Conservation (phyloP, 2,797 vertebrate genomes). For the Hylomyscus alleni region DNA sequence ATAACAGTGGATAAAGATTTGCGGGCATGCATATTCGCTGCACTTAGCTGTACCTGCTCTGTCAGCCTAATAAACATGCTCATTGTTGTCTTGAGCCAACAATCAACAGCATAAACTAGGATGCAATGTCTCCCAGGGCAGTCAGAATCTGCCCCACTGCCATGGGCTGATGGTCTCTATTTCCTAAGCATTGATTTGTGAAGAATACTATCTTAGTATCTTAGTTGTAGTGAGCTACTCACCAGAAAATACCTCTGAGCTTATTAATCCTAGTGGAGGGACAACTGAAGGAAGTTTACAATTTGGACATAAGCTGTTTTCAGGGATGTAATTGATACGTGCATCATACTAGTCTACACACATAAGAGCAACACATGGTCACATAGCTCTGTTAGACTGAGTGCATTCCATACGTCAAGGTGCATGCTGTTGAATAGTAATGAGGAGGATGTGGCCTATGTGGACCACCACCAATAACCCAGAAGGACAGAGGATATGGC, state of each 20-base stretch:
- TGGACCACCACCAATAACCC: background rate
- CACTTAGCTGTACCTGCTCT: background rate
- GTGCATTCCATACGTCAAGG: background rate
- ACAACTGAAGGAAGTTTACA: background rate
- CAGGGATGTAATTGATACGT: background rate
- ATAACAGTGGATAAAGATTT: background rate
- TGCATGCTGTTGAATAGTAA: background rate
- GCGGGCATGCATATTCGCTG: background rate
- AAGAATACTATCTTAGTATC: background rate
- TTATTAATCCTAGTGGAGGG: slow-evolving; percentile 3
- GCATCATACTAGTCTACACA: background rate
- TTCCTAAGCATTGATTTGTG: background rate
- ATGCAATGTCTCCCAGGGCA: background rate
- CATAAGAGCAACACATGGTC: background rate
- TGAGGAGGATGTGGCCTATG: no score
- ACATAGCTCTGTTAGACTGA: background rate
- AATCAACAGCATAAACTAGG: background rate
- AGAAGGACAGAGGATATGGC: background rate
- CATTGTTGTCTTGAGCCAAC: background rate
- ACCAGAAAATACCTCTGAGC: background rate
- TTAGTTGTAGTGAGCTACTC: background rate
- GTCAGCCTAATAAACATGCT: background rate
- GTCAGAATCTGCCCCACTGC: slow-evolving; percentile 4
- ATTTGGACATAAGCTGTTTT: background rate
- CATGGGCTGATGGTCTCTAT: background rate